These are phyloP conservation scores for Mimas tiliae DNA, from an alignment of 2,888 invertebrate genomes.

Conservation along the genomic window DNA sequence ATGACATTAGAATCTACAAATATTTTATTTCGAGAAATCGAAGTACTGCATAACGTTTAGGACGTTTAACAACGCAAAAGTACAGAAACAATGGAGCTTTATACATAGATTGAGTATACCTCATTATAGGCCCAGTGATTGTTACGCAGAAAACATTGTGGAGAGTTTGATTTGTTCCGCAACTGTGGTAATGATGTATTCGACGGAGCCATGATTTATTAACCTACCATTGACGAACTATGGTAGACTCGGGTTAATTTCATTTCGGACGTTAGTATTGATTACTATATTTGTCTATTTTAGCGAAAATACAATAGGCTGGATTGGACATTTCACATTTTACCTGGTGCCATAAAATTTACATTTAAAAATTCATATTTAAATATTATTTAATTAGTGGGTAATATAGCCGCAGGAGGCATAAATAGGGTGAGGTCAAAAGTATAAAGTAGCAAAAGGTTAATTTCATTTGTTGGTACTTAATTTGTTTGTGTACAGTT, in stretches of 20 bases:
- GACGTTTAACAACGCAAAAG: constrained; percentile 11
- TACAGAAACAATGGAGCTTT: background rate
- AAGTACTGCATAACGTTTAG: constrained; percentile 18
- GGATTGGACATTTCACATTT: too few relatives aligned
- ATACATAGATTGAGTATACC: constrained; percentile 1
- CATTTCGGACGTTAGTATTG: background rate
- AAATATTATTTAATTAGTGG: too few relatives aligned
- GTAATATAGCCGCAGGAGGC: too few relatives aligned
- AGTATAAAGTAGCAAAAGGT: too few relatives aligned
- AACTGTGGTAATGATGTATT: constrained; percentile 10
- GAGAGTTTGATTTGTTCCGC: constrained; percentile 20
- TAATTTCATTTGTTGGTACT: too few relatives aligned
- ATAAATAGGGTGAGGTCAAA: too few relatives aligned
- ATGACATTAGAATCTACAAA: too few relatives aligned
- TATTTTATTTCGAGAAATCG: background rate
- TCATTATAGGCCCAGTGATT: constrained; percentile 12
- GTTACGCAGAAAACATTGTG: background rate
- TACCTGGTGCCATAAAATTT: too few relatives aligned
- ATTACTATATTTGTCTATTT: too few relatives aligned
- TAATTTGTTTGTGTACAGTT: background rate
- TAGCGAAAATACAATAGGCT: too few relatives aligned
- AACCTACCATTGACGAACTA: background rate
- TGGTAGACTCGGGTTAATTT: background rate
- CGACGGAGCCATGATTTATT: background rate
- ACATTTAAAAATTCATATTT: too few relatives aligned